Base-by-base conservation (phyloP, 2,113 vertebrate genomes). In the Petroica traversi region DNA sequence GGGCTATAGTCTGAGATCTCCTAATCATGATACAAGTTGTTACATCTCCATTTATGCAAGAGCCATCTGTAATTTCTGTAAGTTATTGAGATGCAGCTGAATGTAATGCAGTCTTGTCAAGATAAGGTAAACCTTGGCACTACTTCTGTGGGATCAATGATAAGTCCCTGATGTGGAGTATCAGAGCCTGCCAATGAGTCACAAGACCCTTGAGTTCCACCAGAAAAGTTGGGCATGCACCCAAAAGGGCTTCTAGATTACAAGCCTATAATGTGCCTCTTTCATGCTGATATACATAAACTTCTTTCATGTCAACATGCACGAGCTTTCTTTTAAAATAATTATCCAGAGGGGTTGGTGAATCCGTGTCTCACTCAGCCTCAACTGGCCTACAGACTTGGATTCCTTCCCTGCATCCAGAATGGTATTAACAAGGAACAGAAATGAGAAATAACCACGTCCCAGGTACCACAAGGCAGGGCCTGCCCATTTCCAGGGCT, bases 121-220 rank as follows among this genome's bases (percentile, higher is more conserved):
- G 95, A 97, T 94, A 96, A 88, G 41, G 55, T 77, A 90, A 90
- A 11, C 33, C 34, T 90, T 95, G 94, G 95, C 95, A 86, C 51
- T 59, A 4, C 94, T 94, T 96, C 94, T 88, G 75, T 95, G 40
- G 72, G 46, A 83, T 62, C 67, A 48, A 2, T 43, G 88, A 83
- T 85, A 95, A 94, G 15, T 36, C 43, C 71, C 79, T 1, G 18
- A 67, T 84, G 77, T 73, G 43, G 59, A 74, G 36, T 84, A 88
- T 80, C 95, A 74, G 71, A 90, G 38, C 20, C 79, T 88, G 79
- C 82, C 82, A 88, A 16, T 83, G 91, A 96, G 79, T 92, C 85
- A 95, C 51, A 86, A 67, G 51, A 80, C 36, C 26, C 85, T 73
- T 93, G 51, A 86, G 63, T 77, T 80, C 46, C 59, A 90, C 71